Evolutionary conservation across 2,113 vertebrate species (phyloP).

Genomic region (Petromus typicus): DNA sequence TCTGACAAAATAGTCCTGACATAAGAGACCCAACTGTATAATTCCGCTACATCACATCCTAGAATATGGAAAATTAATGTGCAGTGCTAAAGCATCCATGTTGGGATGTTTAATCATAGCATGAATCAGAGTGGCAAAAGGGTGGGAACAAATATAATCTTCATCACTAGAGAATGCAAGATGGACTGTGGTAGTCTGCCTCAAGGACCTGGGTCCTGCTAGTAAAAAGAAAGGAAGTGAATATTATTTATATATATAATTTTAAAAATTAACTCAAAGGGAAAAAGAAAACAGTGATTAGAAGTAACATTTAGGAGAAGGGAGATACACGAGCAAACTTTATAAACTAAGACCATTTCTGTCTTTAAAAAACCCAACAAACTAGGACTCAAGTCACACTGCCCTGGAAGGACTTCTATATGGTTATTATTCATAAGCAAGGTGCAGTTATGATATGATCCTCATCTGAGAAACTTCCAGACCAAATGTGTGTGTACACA

Average conservation of each 20-base stretch:
- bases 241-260: background rate
- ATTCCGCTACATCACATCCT: background rate
- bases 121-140: background rate
- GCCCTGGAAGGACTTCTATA: background rate
- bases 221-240: background rate
- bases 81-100: background rate
- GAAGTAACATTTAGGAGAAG: background rate
- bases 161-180: background rate
- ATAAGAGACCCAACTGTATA: background rate
- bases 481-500: background rate
- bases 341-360: background rate
- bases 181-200: background rate
- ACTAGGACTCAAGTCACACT: background rate
- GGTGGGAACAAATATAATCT: background rate
- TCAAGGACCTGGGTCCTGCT: background rate
- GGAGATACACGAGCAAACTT: background rate
- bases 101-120: background rate
- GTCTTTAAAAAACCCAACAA: background rate
- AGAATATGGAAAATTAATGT: background rate
- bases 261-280: background rate
- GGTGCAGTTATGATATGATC: background rate
- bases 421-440: background rate
- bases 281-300: background rate
- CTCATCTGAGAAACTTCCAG: background rate
- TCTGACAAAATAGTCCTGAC: slow-evolving; percentile 18